phyloP scores from a whole-genome alignment of 2,888 invertebrate species.

The Eumacrocentrus americanus region DNA sequence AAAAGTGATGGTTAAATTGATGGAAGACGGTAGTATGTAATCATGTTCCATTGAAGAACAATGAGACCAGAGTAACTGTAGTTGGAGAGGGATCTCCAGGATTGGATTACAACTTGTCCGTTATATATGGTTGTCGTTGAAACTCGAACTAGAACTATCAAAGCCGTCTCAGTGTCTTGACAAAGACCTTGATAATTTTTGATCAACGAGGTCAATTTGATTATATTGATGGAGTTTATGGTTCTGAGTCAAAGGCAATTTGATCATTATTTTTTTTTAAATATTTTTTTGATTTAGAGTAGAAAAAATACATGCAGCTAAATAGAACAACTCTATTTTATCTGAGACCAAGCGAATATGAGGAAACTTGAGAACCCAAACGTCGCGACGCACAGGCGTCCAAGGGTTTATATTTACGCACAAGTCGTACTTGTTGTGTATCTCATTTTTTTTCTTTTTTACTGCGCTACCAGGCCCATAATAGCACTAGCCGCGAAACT shows the following conservation, averaged over 20 bases:
- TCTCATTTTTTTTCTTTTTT: not conserved
- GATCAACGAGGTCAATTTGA: slow-evolving; percentile 27
- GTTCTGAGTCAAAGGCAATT: not conserved
- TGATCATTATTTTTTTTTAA: not conserved
- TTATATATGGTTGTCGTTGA: not conserved
- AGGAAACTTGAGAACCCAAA: slow-evolving; percentile 55
- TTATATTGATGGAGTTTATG: slow-evolving; percentile 8
- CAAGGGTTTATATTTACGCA: slow-evolving; percentile 57
- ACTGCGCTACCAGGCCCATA: slow-evolving; percentile 48
- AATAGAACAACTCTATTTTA: too few species aligned
- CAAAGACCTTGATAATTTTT: slow-evolving; percentile 23
- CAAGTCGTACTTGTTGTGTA: slow-evolving; percentile 19
- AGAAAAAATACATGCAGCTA: not conserved
- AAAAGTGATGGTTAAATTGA: too few species aligned
- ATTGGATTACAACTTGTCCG: slow-evolving; percentile 16
- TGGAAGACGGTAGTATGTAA: slow-evolving; percentile 4
- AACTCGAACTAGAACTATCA: slow-evolving; percentile 3
- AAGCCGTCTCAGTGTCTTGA: not conserved
- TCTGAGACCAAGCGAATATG: slow-evolving; percentile 49
- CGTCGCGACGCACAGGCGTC: slow-evolving; percentile 36
- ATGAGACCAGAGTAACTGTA: slow-evolving; percentile 8
- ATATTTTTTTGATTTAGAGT: too few species aligned
- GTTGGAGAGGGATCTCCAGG: not conserved
- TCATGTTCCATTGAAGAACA: slow-evolving; percentile 20
- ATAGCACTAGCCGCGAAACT: slow-evolving; percentile 53